Evolutionary conservation across 2,113 vertebrate species (phyloP), one percentile per base, ranked within the genome.

Genomic region (Corythoichthys haematopterus): DNA sequence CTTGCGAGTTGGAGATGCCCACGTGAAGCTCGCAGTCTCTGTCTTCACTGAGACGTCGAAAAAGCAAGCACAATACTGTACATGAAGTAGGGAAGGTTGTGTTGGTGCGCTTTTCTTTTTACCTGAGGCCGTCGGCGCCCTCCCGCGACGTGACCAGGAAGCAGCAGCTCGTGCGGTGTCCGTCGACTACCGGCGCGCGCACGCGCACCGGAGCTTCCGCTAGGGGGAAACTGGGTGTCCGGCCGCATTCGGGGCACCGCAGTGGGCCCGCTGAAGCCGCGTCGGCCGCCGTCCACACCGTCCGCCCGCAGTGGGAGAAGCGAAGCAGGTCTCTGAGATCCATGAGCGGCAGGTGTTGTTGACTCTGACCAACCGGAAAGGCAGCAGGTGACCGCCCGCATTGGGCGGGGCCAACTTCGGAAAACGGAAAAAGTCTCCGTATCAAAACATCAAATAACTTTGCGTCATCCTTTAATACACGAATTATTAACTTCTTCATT

Each of bases 1-100:
- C 94, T 0, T 66, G 53, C 2, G 87, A 90, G 28, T 76, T 90
- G 60, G 90, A 90, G 66, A 96, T 86, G 3, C 94, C 94, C 0
- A 95, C 93, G 0, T 96, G 94, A 0, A 96, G 91, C 52, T 96
- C 93, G 0, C 92, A 66, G 38, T 88, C 77, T 6, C 61, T 58
- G 47, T 79, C 67, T 70, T 85, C 87, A 45, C 87, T 88, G 66
- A 20, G 14, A 6, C 66, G 2, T 52, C 38, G 33, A n/a, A 65
- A 13, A 64, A 36, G 48, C 7, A 8, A 13, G 13, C 12, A 64
- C 16, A 15, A 36, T 3, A 65, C 33, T 36, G 33, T 4, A 57
- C 3, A 28, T 55, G 52, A 13, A 28, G 10, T 56, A 2, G 9
- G 3, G 3, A 7, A 7, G 16, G 15, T 20, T 20, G 8, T 61